These are phyloP conservation scores for Ectemnius cavifrons DNA, from an alignment of 2,888 invertebrate species.

Conservation along the genomic window DNA sequence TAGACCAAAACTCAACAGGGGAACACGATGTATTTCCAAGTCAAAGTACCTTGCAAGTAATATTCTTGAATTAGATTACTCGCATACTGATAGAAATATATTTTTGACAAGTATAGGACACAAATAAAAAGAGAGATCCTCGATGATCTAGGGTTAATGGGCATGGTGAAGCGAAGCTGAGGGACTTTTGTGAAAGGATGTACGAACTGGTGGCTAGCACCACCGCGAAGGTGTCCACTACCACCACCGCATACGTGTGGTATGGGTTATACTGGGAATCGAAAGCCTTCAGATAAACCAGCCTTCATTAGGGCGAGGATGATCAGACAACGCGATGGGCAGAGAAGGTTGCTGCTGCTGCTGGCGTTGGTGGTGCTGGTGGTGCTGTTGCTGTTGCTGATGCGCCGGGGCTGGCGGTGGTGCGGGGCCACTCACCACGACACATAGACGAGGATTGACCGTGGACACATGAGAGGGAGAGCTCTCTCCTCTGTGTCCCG, in stretches of 20 bases:
- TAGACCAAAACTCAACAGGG: too few species aligned
- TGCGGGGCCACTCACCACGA: conserved; percentile 53
- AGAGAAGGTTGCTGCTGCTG: conserved; percentile 61
- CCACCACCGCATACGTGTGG: conserved; percentile 72
- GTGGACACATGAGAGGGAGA: conserved; percentile 49
- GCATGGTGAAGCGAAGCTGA: too few species aligned
- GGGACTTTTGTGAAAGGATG: conserved; percentile 73
- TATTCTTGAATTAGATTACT: too few species aligned
- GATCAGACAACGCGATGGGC: conserved; percentile 77
- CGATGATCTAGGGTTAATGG: too few species aligned
- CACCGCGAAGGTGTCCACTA: conserved; percentile 76
- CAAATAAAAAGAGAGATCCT: too few species aligned
- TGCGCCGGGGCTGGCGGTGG: conserved; percentile 48
- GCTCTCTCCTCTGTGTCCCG: conserved; percentile 41
- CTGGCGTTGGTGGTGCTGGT: conserved; percentile 29
- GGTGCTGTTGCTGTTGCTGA: conserved; percentile 53
- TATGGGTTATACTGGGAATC: conserved; percentile 78
- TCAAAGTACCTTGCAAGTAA: too few species aligned
- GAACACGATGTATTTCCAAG: too few species aligned
- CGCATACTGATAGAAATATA: too few species aligned
- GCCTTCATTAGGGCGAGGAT: conserved; percentile 78
- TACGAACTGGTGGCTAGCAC: conserved; percentile 72
- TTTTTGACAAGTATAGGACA: too few species aligned
- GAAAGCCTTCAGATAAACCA: conserved; percentile 78
- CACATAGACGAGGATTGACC: conserved; percentile 66